These are phyloP conservation scores for Temnothorax rugatulus DNA, from an alignment of 2,888 invertebrate species.

Conservation along the genomic window DNA sequence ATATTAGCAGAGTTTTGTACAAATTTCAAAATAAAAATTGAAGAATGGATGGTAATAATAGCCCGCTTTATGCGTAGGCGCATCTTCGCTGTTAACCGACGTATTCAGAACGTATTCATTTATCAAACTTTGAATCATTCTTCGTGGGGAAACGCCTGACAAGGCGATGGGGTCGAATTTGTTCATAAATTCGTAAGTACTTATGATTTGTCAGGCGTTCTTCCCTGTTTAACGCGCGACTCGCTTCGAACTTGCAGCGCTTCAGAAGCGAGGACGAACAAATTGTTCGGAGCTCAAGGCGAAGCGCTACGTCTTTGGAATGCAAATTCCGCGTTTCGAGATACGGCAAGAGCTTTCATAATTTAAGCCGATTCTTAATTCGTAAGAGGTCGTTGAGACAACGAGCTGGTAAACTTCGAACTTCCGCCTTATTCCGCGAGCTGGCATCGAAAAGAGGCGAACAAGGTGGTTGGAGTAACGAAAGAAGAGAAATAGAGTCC, in stretches of 20 bases:
- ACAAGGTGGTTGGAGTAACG: not conserved
- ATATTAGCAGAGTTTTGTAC: not conserved
- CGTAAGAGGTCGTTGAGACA: slow-evolving; percentile 47
- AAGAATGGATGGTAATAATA: not conserved
- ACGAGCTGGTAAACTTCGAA: slow-evolving; percentile 53
- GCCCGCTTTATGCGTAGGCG: not conserved
- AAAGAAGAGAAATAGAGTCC: slow-evolving; percentile 17
- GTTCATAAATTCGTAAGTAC: slow-evolving; percentile 24
- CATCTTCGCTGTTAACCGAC: not conserved
- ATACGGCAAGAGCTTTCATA: slow-evolving; percentile 26
- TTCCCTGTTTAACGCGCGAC: slow-evolving; percentile 2
- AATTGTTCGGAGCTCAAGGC: slow-evolving; percentile 66
- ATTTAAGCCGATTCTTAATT: slow-evolving; percentile 62
- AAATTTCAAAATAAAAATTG: not conserved
- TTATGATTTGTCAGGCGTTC: slow-evolving; percentile 29
- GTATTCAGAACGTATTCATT: not conserved
- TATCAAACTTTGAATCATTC: not conserved
- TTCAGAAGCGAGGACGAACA: slow-evolving; percentile 60
- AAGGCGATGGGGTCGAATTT: not conserved
- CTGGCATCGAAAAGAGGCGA: slow-evolving; percentile 16
- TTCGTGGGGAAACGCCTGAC: not conserved
- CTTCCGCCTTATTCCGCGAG: slow-evolving; percentile 28
- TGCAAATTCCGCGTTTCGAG: slow-evolving; percentile 62
- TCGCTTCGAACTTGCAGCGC: slow-evolving; percentile 2
- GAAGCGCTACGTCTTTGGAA: slow-evolving; percentile 57